A percentile compares a stretch with the other conserved stretches of the same genome.
phyloP scores from a whole-genome alignment of 2,888 invertebrate genomes.

The Cryptocheilus praepositus region DNA sequence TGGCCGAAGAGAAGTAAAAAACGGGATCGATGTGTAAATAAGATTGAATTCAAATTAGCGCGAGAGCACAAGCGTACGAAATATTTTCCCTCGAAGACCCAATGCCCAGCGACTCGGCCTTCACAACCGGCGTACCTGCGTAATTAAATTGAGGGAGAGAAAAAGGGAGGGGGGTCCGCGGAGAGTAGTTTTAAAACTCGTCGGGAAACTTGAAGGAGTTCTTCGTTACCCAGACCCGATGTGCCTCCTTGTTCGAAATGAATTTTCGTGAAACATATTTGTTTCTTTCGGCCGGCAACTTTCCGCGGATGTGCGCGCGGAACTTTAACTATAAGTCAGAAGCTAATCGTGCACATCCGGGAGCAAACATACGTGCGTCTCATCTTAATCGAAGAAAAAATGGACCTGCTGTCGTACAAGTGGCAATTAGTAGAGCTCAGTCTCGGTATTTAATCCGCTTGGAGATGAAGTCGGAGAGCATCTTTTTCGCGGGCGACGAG shows the following conservation, averaged over 20 bases:
- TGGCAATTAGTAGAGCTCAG: no score
- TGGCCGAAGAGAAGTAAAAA: neutral
- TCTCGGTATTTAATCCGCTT: no score
- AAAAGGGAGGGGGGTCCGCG: neutral
- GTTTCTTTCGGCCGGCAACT: no score
- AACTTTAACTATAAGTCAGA: no score
- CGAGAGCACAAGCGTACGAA: neutral
- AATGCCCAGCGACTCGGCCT: neutral
- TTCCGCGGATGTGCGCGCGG: no score
- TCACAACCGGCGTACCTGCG: neutral
- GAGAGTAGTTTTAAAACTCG: conserved; percentile 34
- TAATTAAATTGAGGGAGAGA: conserved; percentile 1
- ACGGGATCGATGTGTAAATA: neutral
- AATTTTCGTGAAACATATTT: conserved; percentile 14
- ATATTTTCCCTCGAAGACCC: neutral
- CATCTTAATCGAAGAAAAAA: no score
- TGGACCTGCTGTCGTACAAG: no score
- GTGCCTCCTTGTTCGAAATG: neutral
- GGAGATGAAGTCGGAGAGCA: no score
- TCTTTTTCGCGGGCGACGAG: no score
- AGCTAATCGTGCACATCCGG: no score
- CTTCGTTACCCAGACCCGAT: no score
- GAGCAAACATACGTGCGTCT: no score
- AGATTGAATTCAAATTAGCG: conserved; percentile 8
- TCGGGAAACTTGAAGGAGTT: neutral